These are phyloP conservation scores for Sceloporus tristichus DNA, from an alignment of 2,113 vertebrate genomes.

Conservation along the genomic window DNA sequence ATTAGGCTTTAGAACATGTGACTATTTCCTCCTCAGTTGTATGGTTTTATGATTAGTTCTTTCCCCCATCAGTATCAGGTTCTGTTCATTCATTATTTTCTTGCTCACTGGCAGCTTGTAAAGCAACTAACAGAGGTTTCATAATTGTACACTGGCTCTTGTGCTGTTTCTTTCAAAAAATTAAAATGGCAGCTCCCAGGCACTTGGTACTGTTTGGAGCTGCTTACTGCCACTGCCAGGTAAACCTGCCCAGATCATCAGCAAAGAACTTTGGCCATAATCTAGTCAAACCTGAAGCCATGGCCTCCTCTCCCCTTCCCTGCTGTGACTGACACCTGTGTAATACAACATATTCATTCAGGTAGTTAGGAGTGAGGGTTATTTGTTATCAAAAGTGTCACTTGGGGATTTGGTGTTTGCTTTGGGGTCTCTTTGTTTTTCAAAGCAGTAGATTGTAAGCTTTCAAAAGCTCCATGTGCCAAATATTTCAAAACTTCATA, in stretches of 20 bases:
- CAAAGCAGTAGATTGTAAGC: too few species aligned
- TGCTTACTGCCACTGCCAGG: too few species aligned
- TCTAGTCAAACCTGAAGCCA: too few species aligned
- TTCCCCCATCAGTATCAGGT: neutral
- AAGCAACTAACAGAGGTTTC: neutral
- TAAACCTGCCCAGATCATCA: too few species aligned
- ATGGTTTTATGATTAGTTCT: neutral
- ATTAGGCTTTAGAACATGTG: neutral
- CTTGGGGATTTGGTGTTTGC: neutral
- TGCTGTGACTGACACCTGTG: too few species aligned
- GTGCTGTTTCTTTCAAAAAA: neutral
- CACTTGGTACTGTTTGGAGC: too few species aligned
- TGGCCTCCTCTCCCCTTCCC: too few species aligned
- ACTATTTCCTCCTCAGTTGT: neutral
- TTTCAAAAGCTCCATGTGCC: neutral
- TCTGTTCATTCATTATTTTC: neutral
- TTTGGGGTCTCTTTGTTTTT: neutral
- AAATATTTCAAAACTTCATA: neutral
- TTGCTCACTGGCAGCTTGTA: neutral
- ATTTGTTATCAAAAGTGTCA: neutral
- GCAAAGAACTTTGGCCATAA: too few species aligned
- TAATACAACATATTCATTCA: neutral
- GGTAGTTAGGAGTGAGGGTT: neutral
- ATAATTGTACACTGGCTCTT: neutral
- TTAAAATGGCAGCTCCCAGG: too few species aligned